Evolutionary conservation across 2,888 invertebrate genomes (phyloP), one percentile per base, ranked within the genome.

Genomic region (Phyllotreta striolata): DNA sequence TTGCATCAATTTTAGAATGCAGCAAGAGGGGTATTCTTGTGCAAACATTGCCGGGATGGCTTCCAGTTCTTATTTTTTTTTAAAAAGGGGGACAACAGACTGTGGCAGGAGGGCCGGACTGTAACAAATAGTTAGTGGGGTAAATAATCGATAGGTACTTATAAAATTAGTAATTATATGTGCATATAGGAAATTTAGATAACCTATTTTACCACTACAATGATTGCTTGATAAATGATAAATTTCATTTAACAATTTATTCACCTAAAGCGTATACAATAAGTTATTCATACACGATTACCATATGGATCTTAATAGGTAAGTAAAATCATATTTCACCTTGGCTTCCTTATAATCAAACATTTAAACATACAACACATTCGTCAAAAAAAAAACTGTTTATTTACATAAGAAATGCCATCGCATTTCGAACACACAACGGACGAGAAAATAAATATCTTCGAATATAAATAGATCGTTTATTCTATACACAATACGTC

Each of bases 1-100:
- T 71, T 67, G 76, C 78, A 78, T 80, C 79, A 79, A 76, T 78
- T 77, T 78, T 66, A 65, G 64, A 67, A 74, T 76, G 74, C 73
- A 76, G 73, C 70, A 71, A 39, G 39, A 9, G 71, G 77, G 78
- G 74, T 73, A 72, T 73, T 72, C 76, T 79, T 79, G 70, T 74
- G 76, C 75, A 79, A 80, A 80, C 76, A 79, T 66, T 51, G 52
- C 34, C 38, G 39, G 55, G 41, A 64, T 55, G 59, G 49, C 55
- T 55, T 12, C 51, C 55, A 38, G 37, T 59, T 63, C 40, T 54
- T 59, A 55, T 63, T 59, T 44, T 54, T 24, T 24, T 24, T 24
- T n/a, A n/a, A 24, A 24, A 24, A 24, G 24, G 24, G 24, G 24
- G 2, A 24, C 24, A 24, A 3, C 24, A 24, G 24, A 24, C 24